These are phyloP conservation scores for Lepidurus packardi DNA, from an alignment of 1,140 invertebrate genomes.

Conservation along the genomic window DNA sequence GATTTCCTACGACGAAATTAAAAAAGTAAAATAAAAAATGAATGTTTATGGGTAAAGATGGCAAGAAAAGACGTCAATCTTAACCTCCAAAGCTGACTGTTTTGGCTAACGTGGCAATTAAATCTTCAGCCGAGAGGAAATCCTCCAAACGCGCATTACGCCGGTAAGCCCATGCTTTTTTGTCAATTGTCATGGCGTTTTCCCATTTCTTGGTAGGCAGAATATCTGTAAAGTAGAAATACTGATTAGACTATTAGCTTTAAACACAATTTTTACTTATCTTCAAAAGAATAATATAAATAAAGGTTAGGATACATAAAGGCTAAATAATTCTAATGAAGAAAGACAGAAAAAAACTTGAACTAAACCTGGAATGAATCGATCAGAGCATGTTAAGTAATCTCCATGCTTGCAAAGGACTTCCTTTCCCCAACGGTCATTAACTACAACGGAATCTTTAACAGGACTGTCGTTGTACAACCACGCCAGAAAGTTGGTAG, in stretches of 20 bases:
- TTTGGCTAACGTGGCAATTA: constrained; percentile 64
- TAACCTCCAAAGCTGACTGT: constrained; percentile 82
- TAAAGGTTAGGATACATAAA: neutral
- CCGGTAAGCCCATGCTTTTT: constrained; percentile 79
- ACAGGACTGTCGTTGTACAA: constrained; percentile 93
- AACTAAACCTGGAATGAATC: constrained; percentile 72
- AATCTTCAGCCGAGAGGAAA: constrained; percentile 62
- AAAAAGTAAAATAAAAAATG: neutral
- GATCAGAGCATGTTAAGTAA: constrained; percentile 69
- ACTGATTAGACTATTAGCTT: neutral
- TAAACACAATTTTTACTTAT: neutral
- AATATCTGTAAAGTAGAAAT: constrained; percentile 47
- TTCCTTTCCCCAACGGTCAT: constrained; percentile 76
- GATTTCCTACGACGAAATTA: constrained; percentile 58
- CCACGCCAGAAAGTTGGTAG: constrained; percentile 63
- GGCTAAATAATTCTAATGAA: neutral
- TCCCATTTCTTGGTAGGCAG: constrained; percentile 79
- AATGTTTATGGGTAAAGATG: neutral
- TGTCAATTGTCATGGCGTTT: constrained; percentile 86
- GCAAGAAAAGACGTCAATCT: neutral
- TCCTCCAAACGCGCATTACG: constrained; percentile 65
- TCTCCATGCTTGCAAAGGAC: constrained; percentile 81
- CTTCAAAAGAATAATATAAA: neutral
- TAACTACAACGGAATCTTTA: constrained; percentile 76
- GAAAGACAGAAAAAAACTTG: neutral